Percentiles rank a stretch among this genome's conserved stretches.
These are phyloP conservation scores for Phalacrocorax aristotelis DNA, from an alignment of 2,113 vertebrate species.

Conservation along the genomic window DNA sequence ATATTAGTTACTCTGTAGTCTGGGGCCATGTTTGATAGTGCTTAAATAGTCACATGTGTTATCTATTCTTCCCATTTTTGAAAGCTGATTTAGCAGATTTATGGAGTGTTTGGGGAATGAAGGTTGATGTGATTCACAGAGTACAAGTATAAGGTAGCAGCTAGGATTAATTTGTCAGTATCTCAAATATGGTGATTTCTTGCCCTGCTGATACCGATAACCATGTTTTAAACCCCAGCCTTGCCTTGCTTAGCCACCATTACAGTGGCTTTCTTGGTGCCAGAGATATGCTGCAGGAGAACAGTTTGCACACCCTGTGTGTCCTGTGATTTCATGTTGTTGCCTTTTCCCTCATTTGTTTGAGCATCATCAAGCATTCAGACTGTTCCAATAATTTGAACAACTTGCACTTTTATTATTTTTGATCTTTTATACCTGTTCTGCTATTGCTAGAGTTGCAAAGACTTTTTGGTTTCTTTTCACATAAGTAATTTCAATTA, in stretches of 20 bases:
- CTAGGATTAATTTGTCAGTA: neutral
- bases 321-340: neutral
- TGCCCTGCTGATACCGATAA: neutral
- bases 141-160: neutral
- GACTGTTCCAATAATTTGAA: neutral
- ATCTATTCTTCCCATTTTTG: neutral
- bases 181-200: neutral
- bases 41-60: neutral
- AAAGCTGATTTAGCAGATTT: neutral
- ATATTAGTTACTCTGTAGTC: neutral
- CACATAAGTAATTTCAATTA: neutral
- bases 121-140: neutral
- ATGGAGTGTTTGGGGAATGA: neutral
- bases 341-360: neutral
- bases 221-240: neutral
- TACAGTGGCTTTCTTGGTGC: neutral
- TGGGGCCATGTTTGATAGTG: neutral
- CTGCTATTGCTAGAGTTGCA: neutral
- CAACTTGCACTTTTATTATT: neutral
- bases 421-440: neutral
- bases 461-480: neutral
- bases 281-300: neutral
- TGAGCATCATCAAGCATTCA: neutral
- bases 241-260: neutral
- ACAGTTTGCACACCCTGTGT: neutral